phyloP scores from a whole-genome alignment of 2,888 invertebrate species.

The Heteromurus nitidus region DNA sequence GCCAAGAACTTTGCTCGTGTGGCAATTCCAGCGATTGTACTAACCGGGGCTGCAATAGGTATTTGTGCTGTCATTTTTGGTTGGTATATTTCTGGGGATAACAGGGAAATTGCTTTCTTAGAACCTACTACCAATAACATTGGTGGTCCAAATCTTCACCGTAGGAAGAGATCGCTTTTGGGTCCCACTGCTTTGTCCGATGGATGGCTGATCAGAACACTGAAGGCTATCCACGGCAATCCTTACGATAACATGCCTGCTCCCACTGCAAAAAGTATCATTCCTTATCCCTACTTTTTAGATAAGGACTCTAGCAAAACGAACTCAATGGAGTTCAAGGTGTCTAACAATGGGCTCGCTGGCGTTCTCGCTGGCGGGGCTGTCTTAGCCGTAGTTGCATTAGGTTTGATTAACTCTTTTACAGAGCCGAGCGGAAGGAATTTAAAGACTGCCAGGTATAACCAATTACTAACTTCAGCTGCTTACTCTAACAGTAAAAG shows the following conservation, averaged over 20 bases:
- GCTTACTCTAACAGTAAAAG: constrained; percentile 44
- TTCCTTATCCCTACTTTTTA: constrained; percentile 69
- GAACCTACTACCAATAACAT: constrained; percentile 44
- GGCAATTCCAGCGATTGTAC: constrained; percentile 85
- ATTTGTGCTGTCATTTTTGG: constrained; percentile 89
- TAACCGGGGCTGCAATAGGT: constrained; percentile 88
- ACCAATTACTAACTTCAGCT: constrained; percentile 59
- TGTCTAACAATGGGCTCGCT: constrained; percentile 69
- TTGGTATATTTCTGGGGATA: constrained; percentile 75
- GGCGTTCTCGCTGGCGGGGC: constrained; percentile 70
- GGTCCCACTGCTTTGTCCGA: constrained; percentile 65
- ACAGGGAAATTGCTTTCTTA: constrained; percentile 70
- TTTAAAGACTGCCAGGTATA: constrained; percentile 64
- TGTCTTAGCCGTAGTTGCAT: constrained; percentile 71
- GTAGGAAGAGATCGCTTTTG: constrained; percentile 65
- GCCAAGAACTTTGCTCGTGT: constrained; percentile 76
- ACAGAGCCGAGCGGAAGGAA: constrained; percentile 66
- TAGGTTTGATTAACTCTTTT: constrained; percentile 73
- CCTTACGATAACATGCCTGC: constrained; percentile 70
- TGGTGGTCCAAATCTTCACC: constrained; percentile 15
- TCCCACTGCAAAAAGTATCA: constrained; percentile 65
- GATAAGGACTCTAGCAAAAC: constrained; percentile 70
- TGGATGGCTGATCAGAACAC: constrained; percentile 71
- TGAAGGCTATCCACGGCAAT: constrained; percentile 71
- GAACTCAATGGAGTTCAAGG: constrained; percentile 68